Percentiles rank a stretch among this genome's conserved stretches.
phyloP scores from a whole-genome alignment of 2,888 invertebrate genomes.

The Imbricaverruca yamaguchii region DNA sequence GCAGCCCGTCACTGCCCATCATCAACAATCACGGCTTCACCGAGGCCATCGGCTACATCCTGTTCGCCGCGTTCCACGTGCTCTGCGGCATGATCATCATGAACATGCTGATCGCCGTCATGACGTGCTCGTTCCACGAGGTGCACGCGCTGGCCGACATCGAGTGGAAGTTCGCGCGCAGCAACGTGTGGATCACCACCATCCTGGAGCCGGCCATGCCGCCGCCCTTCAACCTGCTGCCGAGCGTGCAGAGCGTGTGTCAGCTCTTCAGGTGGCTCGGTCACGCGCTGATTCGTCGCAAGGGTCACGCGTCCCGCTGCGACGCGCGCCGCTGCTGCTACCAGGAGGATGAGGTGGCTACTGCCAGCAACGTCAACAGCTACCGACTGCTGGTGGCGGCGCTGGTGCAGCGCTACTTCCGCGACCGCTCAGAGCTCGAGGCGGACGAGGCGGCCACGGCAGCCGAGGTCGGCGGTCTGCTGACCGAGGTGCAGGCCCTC shows the following conservation, averaged over 20 bases:
- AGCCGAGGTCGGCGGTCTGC: neutral
- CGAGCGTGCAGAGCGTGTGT: slow-evolving; percentile 1
- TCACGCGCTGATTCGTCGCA: neutral
- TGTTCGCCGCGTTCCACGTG: slow-evolving; percentile 54
- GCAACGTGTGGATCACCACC: slow-evolving; percentile 55
- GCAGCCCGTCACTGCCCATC: slow-evolving; percentile 35
- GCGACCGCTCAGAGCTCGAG: neutral
- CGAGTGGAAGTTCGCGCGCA: slow-evolving; percentile 69
- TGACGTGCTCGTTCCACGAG: slow-evolving; percentile 65
- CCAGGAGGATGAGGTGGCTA: slow-evolving; percentile 3
- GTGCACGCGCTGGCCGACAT: slow-evolving; percentile 59
- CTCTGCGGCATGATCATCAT: slow-evolving; percentile 62
- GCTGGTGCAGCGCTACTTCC: slow-evolving; percentile 20
- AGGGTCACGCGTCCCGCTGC: neutral
- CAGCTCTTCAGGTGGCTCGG: neutral
- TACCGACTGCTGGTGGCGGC: slow-evolving; percentile 17
- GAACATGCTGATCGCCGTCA: slow-evolving; percentile 67
- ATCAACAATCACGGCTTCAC: slow-evolving; percentile 55
- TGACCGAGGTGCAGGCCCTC: neutral
- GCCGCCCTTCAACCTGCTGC: slow-evolving; percentile 3
- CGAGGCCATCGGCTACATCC: slow-evolving; percentile 58
- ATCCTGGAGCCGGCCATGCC: slow-evolving; percentile 22
- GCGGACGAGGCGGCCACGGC: neutral
- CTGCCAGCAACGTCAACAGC: neutral
- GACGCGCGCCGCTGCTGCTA: neutral